Evolutionary conservation across 2,797 vertebrate species (phyloP), one percentile per base, ranked within the genome.

Genomic region (Choloepus didactylus): DNA sequence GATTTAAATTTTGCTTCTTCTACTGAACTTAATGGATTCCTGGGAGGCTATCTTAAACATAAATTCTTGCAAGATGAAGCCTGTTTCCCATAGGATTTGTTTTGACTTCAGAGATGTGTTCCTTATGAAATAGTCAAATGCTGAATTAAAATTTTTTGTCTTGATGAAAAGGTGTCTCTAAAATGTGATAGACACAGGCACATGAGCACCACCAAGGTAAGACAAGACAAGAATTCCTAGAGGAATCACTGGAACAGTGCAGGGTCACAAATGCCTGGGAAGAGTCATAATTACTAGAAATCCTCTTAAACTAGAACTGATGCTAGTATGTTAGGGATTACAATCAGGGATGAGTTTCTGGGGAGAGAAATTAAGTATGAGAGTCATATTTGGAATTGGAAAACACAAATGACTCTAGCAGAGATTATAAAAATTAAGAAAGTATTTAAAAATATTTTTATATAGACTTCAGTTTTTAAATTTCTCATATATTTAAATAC

Each of bases 321-420:
- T 72, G 87, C 38, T 27, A 59, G 44, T 38, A 67, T 49, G 31
- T 87, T 23, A 35, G 73, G 54, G 16, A 60, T 29, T 76, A 75
- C 8, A 44, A 62, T 67, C 60, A 69, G 62, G 18, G 54, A 72
- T 35, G 31, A 67, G 23, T 44, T 77, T 83, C 85, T 75, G 10
- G 3, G 10, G 46, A 93, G 75, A 92, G 14, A 77, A 70, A 77
- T 72, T 25, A 82, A 77, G 8, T 11, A 85, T 23, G 25, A 59
- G 69, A 76, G 51, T 2, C 72, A 51, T 77, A 64, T 91, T 79
- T 54, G n/a, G 9, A 85, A 72, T 2, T 82, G 5, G 25, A 89
- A 88, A 93, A 79, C 49, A 95, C n/a, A 75, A 38, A 87, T 49
- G n/a, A 92, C 3, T 88, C 27, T 27, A 76, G 54, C 31, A 88